A percentile compares a stretch with the other conserved stretches of the same genome.
Conservation (phyloP, 2,888 invertebrate genomes). For the Synergus japonicus region DNA sequence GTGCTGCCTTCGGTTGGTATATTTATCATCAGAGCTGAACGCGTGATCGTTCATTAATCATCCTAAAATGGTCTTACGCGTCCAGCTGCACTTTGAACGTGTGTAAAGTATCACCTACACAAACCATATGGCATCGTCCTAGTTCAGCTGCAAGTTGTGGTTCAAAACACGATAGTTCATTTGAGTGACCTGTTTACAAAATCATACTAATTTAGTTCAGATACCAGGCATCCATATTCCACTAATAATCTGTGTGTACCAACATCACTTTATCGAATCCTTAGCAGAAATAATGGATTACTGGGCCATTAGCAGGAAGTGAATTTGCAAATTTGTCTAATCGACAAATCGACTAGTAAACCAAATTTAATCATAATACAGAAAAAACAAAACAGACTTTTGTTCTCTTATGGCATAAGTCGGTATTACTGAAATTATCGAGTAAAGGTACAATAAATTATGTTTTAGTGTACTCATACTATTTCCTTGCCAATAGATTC, state of each 20-base stretch:
- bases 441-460: background rate
- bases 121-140: slow-evolving; percentile 20
- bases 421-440: background rate
- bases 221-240: background rate
- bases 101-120: background rate
- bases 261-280: slow-evolving; percentile 1
- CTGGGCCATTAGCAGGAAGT: background rate
- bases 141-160: slow-evolving; percentile 16
- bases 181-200: slow-evolving; percentile 28
- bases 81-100: slow-evolving; percentile 18
- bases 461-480: background rate
- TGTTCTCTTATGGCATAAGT: too few relatives aligned
- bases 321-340: background rate
- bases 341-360: background rate
- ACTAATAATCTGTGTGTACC: slow-evolving; percentile 23
- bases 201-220: slow-evolving; percentile 9
- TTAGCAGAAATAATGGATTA: background rate
- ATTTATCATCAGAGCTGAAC: slow-evolving; percentile 24
- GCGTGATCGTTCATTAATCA: slow-evolving; percentile 40
- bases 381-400: too few relatives aligned
- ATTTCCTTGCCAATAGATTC: background rate
- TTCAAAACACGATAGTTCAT: slow-evolving; percentile 25
- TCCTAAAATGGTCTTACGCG: slow-evolving; percentile 19
- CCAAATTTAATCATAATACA: background rate
- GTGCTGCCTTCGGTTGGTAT: slow-evolving; percentile 17